Evolutionary conservation across 1,140 invertebrate species (phyloP).

Genomic region (Cotesia chilonis): DNA sequence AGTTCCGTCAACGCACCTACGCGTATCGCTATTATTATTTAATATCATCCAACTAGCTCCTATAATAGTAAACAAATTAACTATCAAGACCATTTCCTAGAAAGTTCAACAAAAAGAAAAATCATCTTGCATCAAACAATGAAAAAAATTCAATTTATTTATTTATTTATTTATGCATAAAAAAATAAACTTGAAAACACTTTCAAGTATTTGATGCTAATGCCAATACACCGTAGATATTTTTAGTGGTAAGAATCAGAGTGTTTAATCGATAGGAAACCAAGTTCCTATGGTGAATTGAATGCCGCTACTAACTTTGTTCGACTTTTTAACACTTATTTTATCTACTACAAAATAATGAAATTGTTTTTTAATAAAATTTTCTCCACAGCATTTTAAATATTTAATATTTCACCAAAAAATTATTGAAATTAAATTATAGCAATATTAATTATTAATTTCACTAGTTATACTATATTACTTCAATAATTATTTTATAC

Average conservation of each 20-base stretch:
- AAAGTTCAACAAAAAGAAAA: neutral
- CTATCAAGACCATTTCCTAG: conserved; percentile 5
- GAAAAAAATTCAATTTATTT: neutral
- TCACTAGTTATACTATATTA: no score
- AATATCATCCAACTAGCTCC: neutral
- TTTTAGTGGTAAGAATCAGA: conserved; percentile 48
- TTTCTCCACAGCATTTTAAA: no score
- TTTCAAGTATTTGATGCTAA: neutral
- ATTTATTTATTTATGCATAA: neutral
- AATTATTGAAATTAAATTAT: no score
- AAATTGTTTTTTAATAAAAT: no score
- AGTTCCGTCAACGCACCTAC: conserved; percentile 24
- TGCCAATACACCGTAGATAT: conserved; percentile 41
- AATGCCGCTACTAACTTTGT: conserved; percentile 14
- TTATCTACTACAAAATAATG: no score
- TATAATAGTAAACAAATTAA: conserved; percentile 15
- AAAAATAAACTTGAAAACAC: neutral
- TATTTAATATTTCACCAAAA: no score
- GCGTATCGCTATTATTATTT: conserved; percentile 34
- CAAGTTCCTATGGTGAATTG: conserved; percentile 41
- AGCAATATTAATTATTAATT: no score
- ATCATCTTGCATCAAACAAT: neutral
- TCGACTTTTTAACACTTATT: neutral
- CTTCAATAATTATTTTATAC: no score
- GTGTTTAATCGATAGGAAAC: conserved; percentile 60